phyloP scores from a whole-genome alignment of 2,113 vertebrate species.

The Salvator merianae region DNA sequence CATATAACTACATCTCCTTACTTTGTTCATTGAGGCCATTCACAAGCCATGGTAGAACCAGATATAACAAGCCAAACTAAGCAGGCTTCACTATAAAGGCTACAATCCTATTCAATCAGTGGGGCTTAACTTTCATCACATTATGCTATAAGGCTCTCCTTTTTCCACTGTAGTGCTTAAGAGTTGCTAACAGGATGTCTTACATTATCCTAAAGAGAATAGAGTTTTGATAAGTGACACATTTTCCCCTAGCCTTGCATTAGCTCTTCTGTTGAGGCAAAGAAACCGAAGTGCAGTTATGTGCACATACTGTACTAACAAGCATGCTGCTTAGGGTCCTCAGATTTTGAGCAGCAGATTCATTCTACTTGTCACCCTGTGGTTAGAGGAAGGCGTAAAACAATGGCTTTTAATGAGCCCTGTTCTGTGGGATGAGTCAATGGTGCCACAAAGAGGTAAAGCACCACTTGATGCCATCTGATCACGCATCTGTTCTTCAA shows the following conservation, averaged over 20 bases:
- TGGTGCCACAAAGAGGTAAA: conserved; percentile 24
- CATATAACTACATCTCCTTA: background rate
- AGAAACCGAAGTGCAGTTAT: background rate
- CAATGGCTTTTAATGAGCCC: conserved; percentile 11
- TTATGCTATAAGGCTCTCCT: background rate
- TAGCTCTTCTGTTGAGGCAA: background rate
- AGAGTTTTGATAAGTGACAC: background rate
- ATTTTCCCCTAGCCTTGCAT: too few relatives aligned
- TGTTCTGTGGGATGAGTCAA: conserved; percentile 15
- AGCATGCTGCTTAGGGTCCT: background rate
- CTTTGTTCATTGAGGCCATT: background rate
- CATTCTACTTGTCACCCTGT: background rate
- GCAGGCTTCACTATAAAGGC: background rate
- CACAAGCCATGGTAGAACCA: background rate
- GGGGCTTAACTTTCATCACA: background rate
- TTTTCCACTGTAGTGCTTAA: background rate
- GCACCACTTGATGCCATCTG: background rate
- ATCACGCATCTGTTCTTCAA: conserved; percentile 9
- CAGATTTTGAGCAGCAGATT: background rate
- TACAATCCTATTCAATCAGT: background rate
- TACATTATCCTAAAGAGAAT: background rate
- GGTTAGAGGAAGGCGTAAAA: background rate
- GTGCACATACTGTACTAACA: too few relatives aligned
- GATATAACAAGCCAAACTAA: background rate
- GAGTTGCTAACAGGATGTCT: background rate